Percentiles rank a stretch among this genome's conserved stretches.
These are phyloP conservation scores for Delphinus delphis DNA, from an alignment of 2,113 vertebrate species.

Conservation along the genomic window DNA sequence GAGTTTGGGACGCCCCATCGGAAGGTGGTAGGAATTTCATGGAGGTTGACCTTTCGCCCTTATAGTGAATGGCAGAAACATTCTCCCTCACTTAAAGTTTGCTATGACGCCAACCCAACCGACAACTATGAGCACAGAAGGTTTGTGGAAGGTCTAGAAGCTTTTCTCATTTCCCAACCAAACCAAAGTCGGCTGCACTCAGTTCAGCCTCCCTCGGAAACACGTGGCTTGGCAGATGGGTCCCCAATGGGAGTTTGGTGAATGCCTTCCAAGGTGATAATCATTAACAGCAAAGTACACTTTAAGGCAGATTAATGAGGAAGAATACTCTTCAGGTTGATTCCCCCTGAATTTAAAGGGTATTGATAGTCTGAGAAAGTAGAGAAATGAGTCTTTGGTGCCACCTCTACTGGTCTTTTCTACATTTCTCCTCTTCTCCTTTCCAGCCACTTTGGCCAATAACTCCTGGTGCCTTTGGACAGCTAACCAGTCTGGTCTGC, in stretches of 20 bases:
- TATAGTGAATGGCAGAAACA: neutral
- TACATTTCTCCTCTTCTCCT: neutral
- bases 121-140: neutral
- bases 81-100: neutral
- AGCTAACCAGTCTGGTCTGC: too few relatives aligned
- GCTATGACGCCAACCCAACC: neutral
- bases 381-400: neutral
- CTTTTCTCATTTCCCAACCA: neutral
- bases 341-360: neutral
- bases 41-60: neutral
- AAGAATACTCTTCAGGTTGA: neutral
- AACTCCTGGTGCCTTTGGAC: neutral
- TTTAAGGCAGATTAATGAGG: neutral
- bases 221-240: neutral
- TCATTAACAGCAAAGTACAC: neutral
- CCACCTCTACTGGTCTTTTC: neutral
- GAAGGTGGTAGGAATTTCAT: neutral
- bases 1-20: fast-evolving
- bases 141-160: neutral
- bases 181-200: neutral
- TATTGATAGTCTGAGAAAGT: neutral
- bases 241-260: neutral
- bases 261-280: neutral
- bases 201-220: neutral
- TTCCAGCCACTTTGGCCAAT: neutral